Base-by-base conservation (phyloP, 1,140 invertebrate species). In the Bathynomus jamesi region DNA sequence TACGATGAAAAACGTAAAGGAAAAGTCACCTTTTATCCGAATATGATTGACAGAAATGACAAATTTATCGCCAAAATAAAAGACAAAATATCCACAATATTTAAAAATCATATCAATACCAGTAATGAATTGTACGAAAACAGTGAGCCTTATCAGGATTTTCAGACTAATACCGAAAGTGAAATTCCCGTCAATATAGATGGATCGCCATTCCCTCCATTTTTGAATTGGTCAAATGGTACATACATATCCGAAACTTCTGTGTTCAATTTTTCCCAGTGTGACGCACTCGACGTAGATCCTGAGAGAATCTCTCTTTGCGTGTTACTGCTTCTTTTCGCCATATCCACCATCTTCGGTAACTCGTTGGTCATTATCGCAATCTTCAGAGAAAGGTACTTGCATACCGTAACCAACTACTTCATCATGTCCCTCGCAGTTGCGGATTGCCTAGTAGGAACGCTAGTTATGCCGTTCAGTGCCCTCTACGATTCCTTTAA, bases 341-440 rank as follows among this genome's bases (percentile, higher is more conserved):
- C 87, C 13, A 79, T 87, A 0, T 84, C 84, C 0, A 89, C 88
- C 0, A 84, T 88, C 25, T 87, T 89, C 73, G 90, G 90, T 1
- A 92, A 92, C 80, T 83, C 85, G 4, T 80, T 92, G 8, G 89
- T 91, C 0, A 89, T 91, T 64, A 80, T 88, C 0, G 89, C 89
- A 0, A 89, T 91, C 8, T 83, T 86, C 1, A 82, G 87, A 0
- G 89, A 91, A 77, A 80, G 88, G 5, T 87, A 89, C 73, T 82
- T 91, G 1, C 89, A 90, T 79, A 89, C 88, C 5, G 87, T 89
- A 4, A 91, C 89, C 21, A 91, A 92, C 80, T 90, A 90, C 79
- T 91, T 91, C 79, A 86, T 91, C 46, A 90, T 89, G 10, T 91
- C 89, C 0, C 79, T 91, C 60, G 90, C 90, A 1, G 86, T 90